phyloP scores from a whole-genome alignment of 2,888 invertebrate genomes.

The Melieria crassipennis region DNA sequence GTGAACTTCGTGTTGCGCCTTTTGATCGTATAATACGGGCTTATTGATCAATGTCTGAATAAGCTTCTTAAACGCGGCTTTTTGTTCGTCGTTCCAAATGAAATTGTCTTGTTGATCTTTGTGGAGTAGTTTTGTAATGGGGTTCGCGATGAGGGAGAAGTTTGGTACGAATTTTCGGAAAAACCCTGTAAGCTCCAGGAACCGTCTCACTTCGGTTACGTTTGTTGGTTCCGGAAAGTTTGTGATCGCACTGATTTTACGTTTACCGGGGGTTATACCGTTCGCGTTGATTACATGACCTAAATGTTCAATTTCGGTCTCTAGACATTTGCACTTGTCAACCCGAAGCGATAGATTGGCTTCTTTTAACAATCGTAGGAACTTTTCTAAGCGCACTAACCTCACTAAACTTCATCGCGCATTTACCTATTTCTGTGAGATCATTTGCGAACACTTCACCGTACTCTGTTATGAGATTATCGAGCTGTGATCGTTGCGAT shows the following conservation, averaged over 20 bases:
- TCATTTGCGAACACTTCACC: slow-evolving; percentile 3
- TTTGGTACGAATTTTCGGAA: slow-evolving; percentile 30
- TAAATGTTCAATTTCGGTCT: slow-evolving; percentile 35
- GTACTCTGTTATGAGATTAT: neutral
- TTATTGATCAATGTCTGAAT: neutral
- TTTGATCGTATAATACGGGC: slow-evolving; percentile 2
- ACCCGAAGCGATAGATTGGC: slow-evolving; percentile 37
- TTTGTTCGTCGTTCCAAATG: too few species aligned
- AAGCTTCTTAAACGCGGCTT: too few species aligned
- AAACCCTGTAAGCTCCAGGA: slow-evolving; percentile 27
- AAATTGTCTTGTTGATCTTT: too few species aligned
- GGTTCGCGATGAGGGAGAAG: slow-evolving; percentile 28
- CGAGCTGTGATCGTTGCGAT: neutral
- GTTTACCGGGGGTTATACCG: slow-evolving; percentile 35
- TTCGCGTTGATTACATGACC: slow-evolving; percentile 38
- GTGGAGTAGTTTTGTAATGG: slow-evolving; percentile 36
- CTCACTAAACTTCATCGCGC: slow-evolving; percentile 33
- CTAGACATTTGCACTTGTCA: slow-evolving; percentile 40
- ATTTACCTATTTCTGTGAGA: too few species aligned
- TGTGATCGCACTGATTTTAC: slow-evolving; percentile 26
- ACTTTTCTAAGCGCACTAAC: slow-evolving; percentile 26
- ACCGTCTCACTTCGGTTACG: slow-evolving; percentile 24
- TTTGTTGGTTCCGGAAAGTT: slow-evolving; percentile 24
- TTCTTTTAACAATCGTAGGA: slow-evolving; percentile 34
- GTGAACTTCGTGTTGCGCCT: slow-evolving; percentile 40